phyloP scores from a whole-genome alignment of 30 jellyfish, hydroid and myxozoan genomes.

The Pseudorhiza aurosa region DNA sequence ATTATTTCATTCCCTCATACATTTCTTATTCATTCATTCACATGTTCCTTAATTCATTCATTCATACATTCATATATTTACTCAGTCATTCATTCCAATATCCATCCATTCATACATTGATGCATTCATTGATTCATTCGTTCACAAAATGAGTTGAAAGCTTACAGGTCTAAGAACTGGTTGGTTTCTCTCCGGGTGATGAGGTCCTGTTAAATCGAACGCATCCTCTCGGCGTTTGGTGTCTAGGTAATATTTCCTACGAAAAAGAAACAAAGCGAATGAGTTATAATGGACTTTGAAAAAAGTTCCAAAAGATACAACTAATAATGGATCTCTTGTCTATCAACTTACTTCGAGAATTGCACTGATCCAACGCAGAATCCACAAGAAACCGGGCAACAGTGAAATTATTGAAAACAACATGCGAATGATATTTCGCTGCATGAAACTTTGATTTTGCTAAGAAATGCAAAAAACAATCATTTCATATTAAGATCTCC shows the following conservation, averaged over 20 bases:
- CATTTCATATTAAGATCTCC: no score
- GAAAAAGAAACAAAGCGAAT: neutral
- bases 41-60: neutral
- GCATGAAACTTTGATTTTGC: no score
- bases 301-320: no score
- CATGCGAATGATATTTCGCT: no score
- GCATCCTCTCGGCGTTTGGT: constrained; percentile 88
- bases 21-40: neutral
- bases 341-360: no score
- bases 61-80: neutral
- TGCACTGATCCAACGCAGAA: no score
- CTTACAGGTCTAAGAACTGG: constrained; percentile 70
- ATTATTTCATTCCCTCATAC: neutral
- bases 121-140: neutral
- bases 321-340: no score
- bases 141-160: neutral
- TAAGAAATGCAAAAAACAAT: no score
- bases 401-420: no score
- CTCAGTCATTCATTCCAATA: neutral
- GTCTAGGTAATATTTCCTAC: constrained; percentile 78
- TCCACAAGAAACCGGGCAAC: no score
- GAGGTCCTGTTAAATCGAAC: constrained; percentile 89
- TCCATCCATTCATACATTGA: neutral
- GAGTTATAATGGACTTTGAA: no score
- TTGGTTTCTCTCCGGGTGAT: constrained; percentile 58